Conservation (phyloP, 1,140 invertebrate genomes). For the Drosophila erecta region DNA sequence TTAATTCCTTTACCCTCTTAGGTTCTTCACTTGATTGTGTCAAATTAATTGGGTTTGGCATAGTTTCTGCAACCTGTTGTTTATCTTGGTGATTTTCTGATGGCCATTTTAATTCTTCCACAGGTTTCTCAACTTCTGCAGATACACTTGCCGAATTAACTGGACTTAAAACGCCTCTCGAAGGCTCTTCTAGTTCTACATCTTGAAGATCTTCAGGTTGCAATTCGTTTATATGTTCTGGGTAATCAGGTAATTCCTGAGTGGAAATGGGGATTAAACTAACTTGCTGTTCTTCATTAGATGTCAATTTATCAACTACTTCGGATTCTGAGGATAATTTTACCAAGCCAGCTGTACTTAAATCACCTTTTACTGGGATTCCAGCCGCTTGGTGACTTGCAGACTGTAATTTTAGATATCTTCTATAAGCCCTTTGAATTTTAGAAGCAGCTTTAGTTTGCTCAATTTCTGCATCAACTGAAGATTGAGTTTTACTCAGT, state of each 20-base stretch:
- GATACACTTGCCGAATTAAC: no score
- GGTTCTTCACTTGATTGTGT: not conserved
- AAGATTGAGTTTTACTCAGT: not conserved
- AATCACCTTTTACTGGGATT: not conserved
- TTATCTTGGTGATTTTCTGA: not conserved
- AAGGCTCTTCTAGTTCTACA: not conserved
- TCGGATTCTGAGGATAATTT: not conserved
- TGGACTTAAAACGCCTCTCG: no score
- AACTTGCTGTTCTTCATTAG: not conserved
- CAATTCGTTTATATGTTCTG: not conserved
- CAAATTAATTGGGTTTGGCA: not conserved
- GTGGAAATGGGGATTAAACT: not conserved
- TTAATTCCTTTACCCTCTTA: not conserved
- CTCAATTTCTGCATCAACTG: not conserved
- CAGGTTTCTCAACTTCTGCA: no score
- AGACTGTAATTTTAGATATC: conserved; percentile 3
- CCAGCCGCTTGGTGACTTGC: not conserved
- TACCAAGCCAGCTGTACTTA: not conserved
- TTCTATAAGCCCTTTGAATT: conserved; percentile 34
- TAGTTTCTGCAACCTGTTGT: not conserved
- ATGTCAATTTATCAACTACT: not conserved
- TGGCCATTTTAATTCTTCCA: not conserved
- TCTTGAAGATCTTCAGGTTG: not conserved
- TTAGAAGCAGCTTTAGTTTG: conserved; percentile 13
- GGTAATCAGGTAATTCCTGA: not conserved